Evolutionary conservation across 2,797 vertebrate species (phyloP).

Genomic region (Microtus agrestis): DNA sequence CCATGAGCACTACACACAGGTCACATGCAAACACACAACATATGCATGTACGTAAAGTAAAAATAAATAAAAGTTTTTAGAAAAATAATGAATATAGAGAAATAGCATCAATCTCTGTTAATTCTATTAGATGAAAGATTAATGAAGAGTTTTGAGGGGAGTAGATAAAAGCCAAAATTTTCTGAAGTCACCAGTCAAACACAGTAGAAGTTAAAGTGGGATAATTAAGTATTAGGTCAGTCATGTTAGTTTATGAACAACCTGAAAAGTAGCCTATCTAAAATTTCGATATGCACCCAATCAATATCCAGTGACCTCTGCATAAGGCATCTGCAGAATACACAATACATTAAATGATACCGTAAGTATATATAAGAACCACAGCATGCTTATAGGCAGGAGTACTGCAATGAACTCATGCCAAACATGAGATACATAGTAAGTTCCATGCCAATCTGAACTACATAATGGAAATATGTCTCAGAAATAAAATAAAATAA

Average conservation of each 20-base stretch:
- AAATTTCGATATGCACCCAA: conserved; percentile 25
- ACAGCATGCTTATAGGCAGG: not conserved
- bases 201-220: not conserved
- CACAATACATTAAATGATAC: conserved; percentile 8
- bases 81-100: conserved; percentile 22
- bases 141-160: not conserved
- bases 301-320: not conserved
- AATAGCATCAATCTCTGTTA: not conserved
- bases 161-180: not conserved
- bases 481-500: not conserved
- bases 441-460: not conserved
- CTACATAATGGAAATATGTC: not conserved
- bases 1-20: not conserved
- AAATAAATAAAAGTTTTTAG: not conserved
- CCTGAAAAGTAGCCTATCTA: not conserved
- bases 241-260: conserved; percentile 10
- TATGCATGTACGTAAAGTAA: not conserved
- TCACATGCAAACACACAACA: not conserved
- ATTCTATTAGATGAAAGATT: not conserved
- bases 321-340: not conserved
- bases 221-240: not conserved
- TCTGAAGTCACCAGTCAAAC: not conserved
- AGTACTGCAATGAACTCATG: not conserved
- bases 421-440: not conserved
- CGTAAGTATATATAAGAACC: not conserved